Base-by-base conservation (phyloP, 2,113 vertebrate species). In the Cololabis saira region DNA sequence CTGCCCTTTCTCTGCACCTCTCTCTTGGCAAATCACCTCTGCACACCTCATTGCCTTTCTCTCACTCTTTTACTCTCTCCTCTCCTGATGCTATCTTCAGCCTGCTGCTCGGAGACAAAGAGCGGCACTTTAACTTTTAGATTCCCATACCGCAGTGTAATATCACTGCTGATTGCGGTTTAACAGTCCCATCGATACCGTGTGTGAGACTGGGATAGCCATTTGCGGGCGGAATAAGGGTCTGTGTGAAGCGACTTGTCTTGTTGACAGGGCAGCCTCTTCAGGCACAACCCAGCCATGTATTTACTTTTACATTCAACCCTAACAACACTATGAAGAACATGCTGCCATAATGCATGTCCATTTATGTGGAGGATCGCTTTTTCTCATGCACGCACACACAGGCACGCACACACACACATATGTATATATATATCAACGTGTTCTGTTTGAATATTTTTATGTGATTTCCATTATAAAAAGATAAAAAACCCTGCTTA, bases 91-190 rank as follows among this genome's bases (percentile, higher is more conserved):
- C 67, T 86, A 89, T 87, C 87, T 80, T 48, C 65, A 57, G 40
- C 59, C 43, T 45, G 56, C 76, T 50, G 65, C 78, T 79, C 75
- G 37, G 51, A 88, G 81, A 89, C 78, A 81, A 91, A 91, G 78
- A 79, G 78, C 74, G 44, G 27, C 67, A 82, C 81, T 83, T 81
- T 86, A 81, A 78, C 75, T 84, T 87, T 86, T 82, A 77, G 85
- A 83, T 89, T 78, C 73, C 63, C 65, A 53, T 69, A 81, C 82
- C 30, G 59, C 67, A 83, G 65, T 81, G 74, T 87, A 90, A 90
- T 84, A 81, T 90, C 76, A 60, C 55, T 50, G 58, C 60, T 90
- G 89, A 92, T 92, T 87, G 86, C 76, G 78, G 65, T 87, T 82
- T 88, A 82, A 90, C 80, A 67, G 77, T 67, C 50, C 60, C 81